Evolutionary conservation across 2,888 invertebrate species (phyloP), one percentile per base, ranked within the genome.

Genomic region (Bugula neritina): DNA sequence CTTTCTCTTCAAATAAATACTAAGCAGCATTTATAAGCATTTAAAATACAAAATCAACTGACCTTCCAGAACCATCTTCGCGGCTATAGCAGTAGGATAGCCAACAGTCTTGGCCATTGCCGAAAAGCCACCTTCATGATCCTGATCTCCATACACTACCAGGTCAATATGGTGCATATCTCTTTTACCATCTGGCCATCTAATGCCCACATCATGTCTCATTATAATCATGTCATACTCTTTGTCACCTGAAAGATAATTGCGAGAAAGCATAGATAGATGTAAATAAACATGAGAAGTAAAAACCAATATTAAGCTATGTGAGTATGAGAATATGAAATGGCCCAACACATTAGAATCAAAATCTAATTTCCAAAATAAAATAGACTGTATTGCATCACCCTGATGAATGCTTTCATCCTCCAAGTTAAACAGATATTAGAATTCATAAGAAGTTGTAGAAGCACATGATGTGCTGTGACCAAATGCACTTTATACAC

Each of bases 41-140:
- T 5, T 17, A 23, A 55, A 17, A n/a, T 5, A n/a, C 5, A 25
- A 5, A 55, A 55, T 17, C 23, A 55, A 63, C 84, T 84, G 85
- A 92, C 96, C 97, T 84, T 96, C 94, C 21, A 99, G 87, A 74
- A 99, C 89, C 99, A 99, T 99, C 85, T 95, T 95, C 0, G 94
- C 90, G 0, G 97, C 95, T 78, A 99, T 98, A 27, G 94, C 99
- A 3, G 95, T 91, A 0, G 91, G 98, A 86, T 90, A 93, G 29
- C 94, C 94, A 10, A 95, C 94, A 10, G 93, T 92, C 79, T 91
- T 89, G 0, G 94, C 92, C 99, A 99, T 99, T 34, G 99, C 99
- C 0, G 97, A 95, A 84, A 93, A 93, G 0, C 92, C 91, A 35
- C 70, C 70, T 31, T 63, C 63, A 63, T 63, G 63, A 72, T 82